A percentile compares a stretch with the other conserved stretches of the same genome.
These are phyloP conservation scores for Lasioglossum lativentre DNA, from an alignment of 2,888 invertebrate genomes.

Conservation along the genomic window DNA sequence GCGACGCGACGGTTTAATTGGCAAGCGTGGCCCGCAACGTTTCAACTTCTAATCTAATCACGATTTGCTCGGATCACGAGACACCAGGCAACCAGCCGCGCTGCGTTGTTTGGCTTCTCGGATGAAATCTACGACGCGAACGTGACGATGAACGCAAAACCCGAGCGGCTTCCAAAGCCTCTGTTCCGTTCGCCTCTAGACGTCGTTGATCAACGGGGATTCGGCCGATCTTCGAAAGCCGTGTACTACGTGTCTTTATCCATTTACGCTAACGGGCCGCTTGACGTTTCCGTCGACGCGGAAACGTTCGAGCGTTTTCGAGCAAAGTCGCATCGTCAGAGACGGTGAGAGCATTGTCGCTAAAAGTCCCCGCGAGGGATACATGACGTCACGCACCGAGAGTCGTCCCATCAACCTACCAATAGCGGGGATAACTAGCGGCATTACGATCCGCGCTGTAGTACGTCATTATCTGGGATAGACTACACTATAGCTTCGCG, in stretches of 20 bases:
- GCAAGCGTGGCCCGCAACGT: slow-evolving; percentile 39
- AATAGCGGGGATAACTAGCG: background rate
- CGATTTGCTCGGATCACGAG: slow-evolving; percentile 33
- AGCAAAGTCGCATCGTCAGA: background rate
- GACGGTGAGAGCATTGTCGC: no score
- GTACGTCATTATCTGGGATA: background rate
- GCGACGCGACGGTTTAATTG: slow-evolving; percentile 58
- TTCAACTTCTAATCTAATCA: slow-evolving; percentile 56
- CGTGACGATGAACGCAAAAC: slow-evolving; percentile 11
- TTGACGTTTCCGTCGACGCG: slow-evolving; percentile 13
- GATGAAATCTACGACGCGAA: slow-evolving; percentile 11
- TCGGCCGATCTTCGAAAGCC: slow-evolving; percentile 26
- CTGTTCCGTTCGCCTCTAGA: slow-evolving; percentile 21
- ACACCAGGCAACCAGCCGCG: slow-evolving; percentile 8
- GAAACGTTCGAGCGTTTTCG: background rate
- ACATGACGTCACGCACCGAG: no score
- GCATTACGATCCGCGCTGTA: no score
- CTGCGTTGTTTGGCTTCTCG: slow-evolving; percentile 37
- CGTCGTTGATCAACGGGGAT: slow-evolving; percentile 22
- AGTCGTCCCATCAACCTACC: no score
- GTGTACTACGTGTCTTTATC: slow-evolving; percentile 22
- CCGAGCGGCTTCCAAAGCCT: slow-evolving; percentile 35
- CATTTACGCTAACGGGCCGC: slow-evolving; percentile 18
- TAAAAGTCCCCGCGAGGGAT: background rate
- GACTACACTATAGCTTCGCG: no score